Percentiles rank a stretch among this genome's conserved stretches.
phyloP scores from a whole-genome alignment of 2,888 invertebrate species.

The Gortyna flavago region DNA sequence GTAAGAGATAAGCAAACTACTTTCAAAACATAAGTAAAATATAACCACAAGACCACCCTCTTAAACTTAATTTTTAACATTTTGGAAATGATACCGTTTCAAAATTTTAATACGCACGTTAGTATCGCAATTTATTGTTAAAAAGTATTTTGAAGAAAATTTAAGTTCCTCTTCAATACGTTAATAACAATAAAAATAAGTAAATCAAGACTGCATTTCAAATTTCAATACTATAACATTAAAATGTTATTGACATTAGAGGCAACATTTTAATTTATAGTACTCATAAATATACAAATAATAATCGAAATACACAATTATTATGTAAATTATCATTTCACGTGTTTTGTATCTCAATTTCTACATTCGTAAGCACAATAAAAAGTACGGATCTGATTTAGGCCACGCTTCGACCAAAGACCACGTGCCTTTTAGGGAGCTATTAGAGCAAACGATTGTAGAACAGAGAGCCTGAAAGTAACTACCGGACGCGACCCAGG shows the following conservation, averaged over 20 bases:
- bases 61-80: conserved; percentile 41
- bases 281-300: conserved; percentile 1
- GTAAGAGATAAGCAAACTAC: conserved; percentile 63
- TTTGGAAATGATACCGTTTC: conserved; percentile 34
- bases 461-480: conserved; percentile 15
- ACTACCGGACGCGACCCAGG: conserved; percentile 22
- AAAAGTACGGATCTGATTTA: neutral
- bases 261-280: neutral
- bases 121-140: conserved; percentile 36
- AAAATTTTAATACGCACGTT: conserved; percentile 50
- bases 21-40: conserved; percentile 53
- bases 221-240: conserved; percentile 14
- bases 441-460: conserved; percentile 2
- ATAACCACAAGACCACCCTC: conserved; percentile 65
- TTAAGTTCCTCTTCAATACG: neutral
- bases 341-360: conserved; percentile 2
- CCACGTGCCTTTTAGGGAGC: neutral
- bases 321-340: conserved; percentile 6
- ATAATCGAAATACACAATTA: conserved; percentile 31
- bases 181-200: conserved; percentile 11
- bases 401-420: neutral
- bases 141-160: conserved; percentile 23
- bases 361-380: conserved; percentile 20
- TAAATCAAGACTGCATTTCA: conserved; percentile 22
- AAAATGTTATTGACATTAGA: neutral